Evolutionary conservation across 1,140 invertebrate genomes (phyloP).

Genomic region (Philotrypesis tridentata): DNA sequence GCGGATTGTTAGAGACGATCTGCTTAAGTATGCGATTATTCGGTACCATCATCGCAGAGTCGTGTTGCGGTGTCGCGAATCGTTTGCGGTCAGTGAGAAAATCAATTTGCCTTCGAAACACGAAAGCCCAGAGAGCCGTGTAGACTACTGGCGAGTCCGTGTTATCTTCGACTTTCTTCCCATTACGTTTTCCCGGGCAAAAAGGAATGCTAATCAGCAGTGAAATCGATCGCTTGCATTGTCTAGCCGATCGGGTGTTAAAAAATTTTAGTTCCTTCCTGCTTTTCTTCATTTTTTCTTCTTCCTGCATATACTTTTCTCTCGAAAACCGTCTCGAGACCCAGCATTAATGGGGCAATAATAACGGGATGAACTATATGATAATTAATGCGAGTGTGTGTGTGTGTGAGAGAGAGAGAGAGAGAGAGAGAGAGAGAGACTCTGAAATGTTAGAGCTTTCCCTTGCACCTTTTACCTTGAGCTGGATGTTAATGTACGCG

Average conservation of each 20-base stretch:
- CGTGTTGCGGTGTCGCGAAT: no score
- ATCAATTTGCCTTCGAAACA: background rate
- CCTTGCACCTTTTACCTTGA: background rate
- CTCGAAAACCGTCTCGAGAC: no score
- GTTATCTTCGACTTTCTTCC: background rate
- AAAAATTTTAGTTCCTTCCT: slow-evolving; percentile 1
- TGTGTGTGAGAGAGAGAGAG: no score
- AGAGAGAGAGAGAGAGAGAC: no score
- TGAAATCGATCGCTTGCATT: background rate
- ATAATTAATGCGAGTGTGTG: background rate
- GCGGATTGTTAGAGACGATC: no score
- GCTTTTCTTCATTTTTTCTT: background rate
- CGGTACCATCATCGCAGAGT: no score
- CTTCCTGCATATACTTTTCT: no score
- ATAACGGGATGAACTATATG: slow-evolving; percentile 36
- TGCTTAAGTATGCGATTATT: no score
- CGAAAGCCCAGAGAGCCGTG: background rate
- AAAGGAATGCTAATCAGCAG: background rate
- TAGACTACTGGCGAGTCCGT: background rate
- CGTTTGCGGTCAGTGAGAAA: background rate
- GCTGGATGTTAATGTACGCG: no score
- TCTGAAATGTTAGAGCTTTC: slow-evolving; percentile 32
- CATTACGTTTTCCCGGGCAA: background rate
- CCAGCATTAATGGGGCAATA: no score
- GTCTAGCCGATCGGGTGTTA: background rate